These are phyloP conservation scores for Brenthis ino DNA, from an alignment of 2,888 invertebrate species.

Conservation along the genomic window DNA sequence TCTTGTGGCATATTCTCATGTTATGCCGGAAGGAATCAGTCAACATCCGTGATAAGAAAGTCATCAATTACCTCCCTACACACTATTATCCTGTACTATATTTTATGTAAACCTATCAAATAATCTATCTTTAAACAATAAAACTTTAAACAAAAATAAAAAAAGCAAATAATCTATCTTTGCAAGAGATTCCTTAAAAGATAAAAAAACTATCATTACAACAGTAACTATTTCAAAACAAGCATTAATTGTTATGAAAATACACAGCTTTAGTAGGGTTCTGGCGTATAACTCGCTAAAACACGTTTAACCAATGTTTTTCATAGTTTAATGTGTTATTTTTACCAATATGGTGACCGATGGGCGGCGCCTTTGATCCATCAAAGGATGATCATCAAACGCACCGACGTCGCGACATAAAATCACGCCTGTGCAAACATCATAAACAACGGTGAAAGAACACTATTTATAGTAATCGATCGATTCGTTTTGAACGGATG, in stretches of 20 bases:
- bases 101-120: neutral
- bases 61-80: slow-evolving; percentile 41
- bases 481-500: slow-evolving; percentile 41
- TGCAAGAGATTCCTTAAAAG: too few species aligned
- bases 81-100: slow-evolving; percentile 31
- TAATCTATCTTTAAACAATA: too few species aligned
- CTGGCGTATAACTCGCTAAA: slow-evolving; percentile 25
- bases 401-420: slow-evolving; percentile 56
- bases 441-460: slow-evolving; percentile 48
- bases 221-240: neutral
- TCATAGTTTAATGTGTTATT: slow-evolving; percentile 70
- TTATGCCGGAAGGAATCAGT: slow-evolving; percentile 54
- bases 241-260: neutral
- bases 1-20: slow-evolving; percentile 44
- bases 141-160: too few species aligned
- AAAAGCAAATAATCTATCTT: too few species aligned
- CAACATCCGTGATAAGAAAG: slow-evolving; percentile 52
- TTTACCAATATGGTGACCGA: slow-evolving; percentile 73
- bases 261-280: neutral
- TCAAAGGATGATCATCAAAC: slow-evolving; percentile 61
- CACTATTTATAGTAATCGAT: slow-evolving; percentile 47
- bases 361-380: slow-evolving; percentile 70
- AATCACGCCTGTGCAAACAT: slow-evolving; percentile 56
- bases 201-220: too few species aligned
- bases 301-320: slow-evolving; percentile 52